Base-by-base conservation (phyloP, 2,113 vertebrate genomes). In the Myocastor coypus region DNA sequence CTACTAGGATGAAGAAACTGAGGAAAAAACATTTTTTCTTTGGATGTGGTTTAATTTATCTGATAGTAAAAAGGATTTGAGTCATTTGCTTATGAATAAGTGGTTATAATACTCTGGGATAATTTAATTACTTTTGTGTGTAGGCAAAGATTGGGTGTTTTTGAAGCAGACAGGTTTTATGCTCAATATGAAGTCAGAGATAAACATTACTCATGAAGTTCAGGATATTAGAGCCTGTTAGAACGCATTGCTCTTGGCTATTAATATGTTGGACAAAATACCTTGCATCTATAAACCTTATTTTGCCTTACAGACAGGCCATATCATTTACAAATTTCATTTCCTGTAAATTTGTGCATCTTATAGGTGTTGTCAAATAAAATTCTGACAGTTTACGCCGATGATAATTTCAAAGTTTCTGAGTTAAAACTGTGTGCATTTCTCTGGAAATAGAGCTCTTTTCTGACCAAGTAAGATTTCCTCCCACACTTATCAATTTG, bases 401-500 rank as follows among this genome's bases (percentile, higher is more conserved):
- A 30, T 85, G 46, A 46, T 80, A 83, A 88, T 92, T 94, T 92
- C 71, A 89, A 96, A 71, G 59, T 94, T 96, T 97, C 83, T 71
- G 68, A 93, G 77, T 89, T 91, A 66, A 87, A 95, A 82, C 9
- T 84, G 24, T 78, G 89, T 95, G 93, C 73, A 64, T 86, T 30
- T 87, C 57, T 30, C 63, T 94, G 55, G 75, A 97, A 97, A 94
- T 91, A 92, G 52, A 89, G 50, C 82, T 94, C 63, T 19, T 94
- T 95, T 87, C 91, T 92, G 95, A 66, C 92, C 71, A 96, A 94
- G 71, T 83, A 82, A 92, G 85, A 93, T 83, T 89, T 85, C n/a
- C n/a, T 95, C 77, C 84, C 57, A 55, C 1, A 0, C 59, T 34
- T 87, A 73, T n/a, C 87, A 75, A 59, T 92, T 69, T 82, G 13